Conservation (phyloP, 2,888 invertebrate species). For the Endotricha flammealis region DNA sequence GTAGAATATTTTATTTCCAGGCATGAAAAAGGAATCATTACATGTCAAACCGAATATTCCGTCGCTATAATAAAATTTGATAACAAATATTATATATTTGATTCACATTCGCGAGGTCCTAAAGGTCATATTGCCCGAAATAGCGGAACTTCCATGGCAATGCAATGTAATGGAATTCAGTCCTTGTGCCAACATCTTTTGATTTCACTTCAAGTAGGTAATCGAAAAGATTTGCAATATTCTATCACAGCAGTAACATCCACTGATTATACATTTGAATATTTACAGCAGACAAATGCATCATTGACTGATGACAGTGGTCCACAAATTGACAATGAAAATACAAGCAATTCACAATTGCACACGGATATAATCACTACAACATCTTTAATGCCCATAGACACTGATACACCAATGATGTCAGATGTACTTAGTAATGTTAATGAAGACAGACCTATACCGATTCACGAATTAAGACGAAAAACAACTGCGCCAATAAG, state of each 20-base stretch:
- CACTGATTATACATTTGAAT: neutral
- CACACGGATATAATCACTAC: neutral
- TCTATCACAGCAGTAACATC: slow-evolving; percentile 2
- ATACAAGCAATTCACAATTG: neutral
- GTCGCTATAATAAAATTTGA: neutral
- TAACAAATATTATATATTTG: slow-evolving; percentile 1
- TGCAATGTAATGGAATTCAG: neutral
- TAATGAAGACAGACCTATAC: neutral
- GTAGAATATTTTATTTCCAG: no score
- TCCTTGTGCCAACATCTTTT: neutral
- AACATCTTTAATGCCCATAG: neutral
- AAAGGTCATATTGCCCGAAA: neutral
- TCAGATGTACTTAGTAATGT: neutral
- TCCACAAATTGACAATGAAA: neutral
- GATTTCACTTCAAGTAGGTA: neutral
- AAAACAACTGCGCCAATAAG: slow-evolving; percentile 1
- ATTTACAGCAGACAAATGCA: neutral
- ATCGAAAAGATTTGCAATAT: slow-evolving; percentile 1
- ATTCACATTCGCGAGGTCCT: slow-evolving; percentile 4
- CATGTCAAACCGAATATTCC: neutral
- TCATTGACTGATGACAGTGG: no score
- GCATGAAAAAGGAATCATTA: neutral
- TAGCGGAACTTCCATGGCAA: neutral
- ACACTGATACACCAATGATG: neutral
- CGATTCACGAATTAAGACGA: neutral